phyloP scores from a whole-genome alignment of 2,888 invertebrate species.

The Nymphalis c-album region DNA sequence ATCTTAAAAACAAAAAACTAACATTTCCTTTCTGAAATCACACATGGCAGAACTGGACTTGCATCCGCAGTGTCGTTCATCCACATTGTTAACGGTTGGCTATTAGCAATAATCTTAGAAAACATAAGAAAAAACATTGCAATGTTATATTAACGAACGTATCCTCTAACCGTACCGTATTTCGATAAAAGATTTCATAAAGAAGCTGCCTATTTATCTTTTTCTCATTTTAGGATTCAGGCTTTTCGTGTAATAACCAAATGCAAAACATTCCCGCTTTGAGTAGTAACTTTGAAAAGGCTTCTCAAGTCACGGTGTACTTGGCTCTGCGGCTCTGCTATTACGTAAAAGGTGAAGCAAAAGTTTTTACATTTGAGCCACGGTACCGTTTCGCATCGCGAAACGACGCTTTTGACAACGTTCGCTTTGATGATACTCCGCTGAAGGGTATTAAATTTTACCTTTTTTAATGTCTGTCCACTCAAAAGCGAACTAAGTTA shows the following conservation, averaged over 20 bases:
- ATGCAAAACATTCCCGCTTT: constrained; percentile 76
- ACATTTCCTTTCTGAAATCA: constrained; percentile 60
- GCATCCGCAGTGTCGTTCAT: constrained; percentile 65
- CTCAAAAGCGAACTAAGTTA: constrained; percentile 63
- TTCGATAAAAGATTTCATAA: constrained; percentile 8
- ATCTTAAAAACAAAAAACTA: constrained; percentile 61
- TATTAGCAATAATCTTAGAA: constrained; percentile 6
- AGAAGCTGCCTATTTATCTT: constrained; percentile 5
- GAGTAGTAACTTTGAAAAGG: constrained; percentile 73
- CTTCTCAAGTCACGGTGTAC: constrained; percentile 65
- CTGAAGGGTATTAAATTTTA: constrained; percentile 71
- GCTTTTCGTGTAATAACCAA: constrained; percentile 51
- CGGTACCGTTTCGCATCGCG: constrained; percentile 68
- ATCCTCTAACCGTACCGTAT: background rate
- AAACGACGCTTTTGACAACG: constrained; percentile 74
- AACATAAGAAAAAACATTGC: constrained; percentile 2
- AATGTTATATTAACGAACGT: background rate
- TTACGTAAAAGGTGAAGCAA: constrained; percentile 74
- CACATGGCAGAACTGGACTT: constrained; percentile 65
- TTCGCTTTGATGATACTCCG: constrained; percentile 72
- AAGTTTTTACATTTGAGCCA: constrained; percentile 77
- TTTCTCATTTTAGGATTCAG: constrained; percentile 21
- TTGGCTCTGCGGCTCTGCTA: constrained; percentile 53
- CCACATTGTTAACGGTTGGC: constrained; percentile 42
- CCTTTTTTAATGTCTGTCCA: constrained; percentile 62